A percentile compares a stretch with the other conserved stretches of the same genome.
phyloP scores from a whole-genome alignment of 1,140 invertebrate genomes.

The Penaeus japonicus region DNA sequence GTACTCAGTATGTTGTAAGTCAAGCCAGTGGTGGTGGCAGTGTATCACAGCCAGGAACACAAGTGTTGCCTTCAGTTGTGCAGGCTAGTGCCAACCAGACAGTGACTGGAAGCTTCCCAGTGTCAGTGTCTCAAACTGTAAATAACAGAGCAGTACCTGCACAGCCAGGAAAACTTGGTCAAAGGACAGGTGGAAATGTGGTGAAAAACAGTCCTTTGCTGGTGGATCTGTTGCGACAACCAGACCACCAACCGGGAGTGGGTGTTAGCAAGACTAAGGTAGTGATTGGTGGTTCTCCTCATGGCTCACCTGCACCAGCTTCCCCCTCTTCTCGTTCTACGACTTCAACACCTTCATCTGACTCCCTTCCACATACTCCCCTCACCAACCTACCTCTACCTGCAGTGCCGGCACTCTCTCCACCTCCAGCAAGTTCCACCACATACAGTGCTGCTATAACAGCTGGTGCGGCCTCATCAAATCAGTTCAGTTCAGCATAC shows the following conservation, averaged over 20 bases:
- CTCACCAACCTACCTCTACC: constrained; percentile 49
- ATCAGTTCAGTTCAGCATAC: constrained; percentile 30
- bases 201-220: constrained; percentile 57
- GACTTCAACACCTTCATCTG: constrained; percentile 50
- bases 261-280: constrained; percentile 34
- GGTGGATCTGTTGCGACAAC: constrained; percentile 56
- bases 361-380: constrained; percentile 49
- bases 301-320: constrained; percentile 46
- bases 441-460: constrained; percentile 29
- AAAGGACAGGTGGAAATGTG: constrained; percentile 46
- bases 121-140: constrained; percentile 37
- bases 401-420: constrained; percentile 49
- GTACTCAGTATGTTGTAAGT: constrained; percentile 34
- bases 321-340: constrained; percentile 49
- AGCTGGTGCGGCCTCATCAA: not conserved
- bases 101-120: constrained; percentile 27
- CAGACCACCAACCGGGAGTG: constrained; percentile 46
- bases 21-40: not conserved
- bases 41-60: constrained; percentile 19
- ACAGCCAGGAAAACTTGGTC: constrained; percentile 15
- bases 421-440: constrained; percentile 34
- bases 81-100: constrained; percentile 41
- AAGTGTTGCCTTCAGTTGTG: constrained; percentile 37
- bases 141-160: constrained; percentile 21
- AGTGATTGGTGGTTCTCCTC: constrained; percentile 32